A percentile compares a stretch with the other conserved stretches of the same genome.
phyloP scores from a whole-genome alignment of 2,113 vertebrate genomes.

The Ranitomeya variabilis region DNA sequence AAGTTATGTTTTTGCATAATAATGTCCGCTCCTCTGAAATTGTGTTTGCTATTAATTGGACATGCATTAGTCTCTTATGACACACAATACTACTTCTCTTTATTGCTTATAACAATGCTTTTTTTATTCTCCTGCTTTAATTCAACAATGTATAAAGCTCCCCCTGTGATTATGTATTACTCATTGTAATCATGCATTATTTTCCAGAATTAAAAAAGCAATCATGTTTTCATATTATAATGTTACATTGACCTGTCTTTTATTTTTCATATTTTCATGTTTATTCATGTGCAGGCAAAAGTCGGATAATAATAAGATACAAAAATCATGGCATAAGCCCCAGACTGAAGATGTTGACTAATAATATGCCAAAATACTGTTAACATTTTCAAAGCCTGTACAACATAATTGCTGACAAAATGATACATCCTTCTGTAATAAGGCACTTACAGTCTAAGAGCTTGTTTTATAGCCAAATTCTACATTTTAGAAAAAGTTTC shows the following conservation, averaged over 20 bases:
- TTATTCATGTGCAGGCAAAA: background rate
- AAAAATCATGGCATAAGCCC: background rate
- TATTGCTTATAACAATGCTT: background rate
- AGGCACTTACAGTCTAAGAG: background rate
- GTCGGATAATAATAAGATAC: background rate
- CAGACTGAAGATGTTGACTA: background rate
- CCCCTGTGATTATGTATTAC: background rate
- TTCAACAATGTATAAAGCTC: background rate
- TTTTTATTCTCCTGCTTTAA: background rate
- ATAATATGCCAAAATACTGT: constrained; percentile 10
- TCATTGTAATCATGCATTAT: background rate
- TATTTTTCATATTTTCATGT: background rate
- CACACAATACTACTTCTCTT: background rate
- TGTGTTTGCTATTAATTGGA: background rate
- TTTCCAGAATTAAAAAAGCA: background rate
- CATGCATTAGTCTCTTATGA: background rate
- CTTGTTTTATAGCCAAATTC: background rate
- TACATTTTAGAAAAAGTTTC: background rate
- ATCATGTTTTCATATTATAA: background rate
- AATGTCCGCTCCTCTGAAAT: too few species aligned
- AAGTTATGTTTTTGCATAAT: too few species aligned
- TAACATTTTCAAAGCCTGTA: background rate
- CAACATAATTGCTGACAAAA: background rate
- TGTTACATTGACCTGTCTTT: background rate
- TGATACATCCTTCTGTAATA: background rate